These are phyloP conservation scores for Hemicordylus capensis DNA, from an alignment of 2,113 vertebrate species.

Conservation along the genomic window DNA sequence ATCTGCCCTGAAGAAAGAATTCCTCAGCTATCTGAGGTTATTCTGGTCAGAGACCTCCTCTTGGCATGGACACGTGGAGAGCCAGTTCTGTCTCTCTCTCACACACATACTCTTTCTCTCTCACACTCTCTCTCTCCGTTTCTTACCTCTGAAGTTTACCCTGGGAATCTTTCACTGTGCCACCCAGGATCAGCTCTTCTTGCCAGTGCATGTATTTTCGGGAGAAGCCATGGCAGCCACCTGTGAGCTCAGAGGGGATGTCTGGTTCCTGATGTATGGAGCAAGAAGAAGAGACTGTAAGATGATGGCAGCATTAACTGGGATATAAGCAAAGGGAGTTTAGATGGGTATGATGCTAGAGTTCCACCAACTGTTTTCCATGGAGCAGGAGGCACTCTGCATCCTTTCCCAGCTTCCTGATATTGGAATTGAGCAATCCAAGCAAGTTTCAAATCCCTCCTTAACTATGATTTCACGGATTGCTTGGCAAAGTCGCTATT, in stretches of 20 bases:
- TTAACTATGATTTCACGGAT: neutral
- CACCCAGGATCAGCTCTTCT: constrained; percentile 94
- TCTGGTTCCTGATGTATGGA: constrained; percentile 79
- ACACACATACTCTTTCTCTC: constrained; percentile 13
- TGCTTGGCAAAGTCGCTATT: neutral
- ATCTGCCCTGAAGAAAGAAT: constrained; percentile 36
- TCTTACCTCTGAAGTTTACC: constrained; percentile 89
- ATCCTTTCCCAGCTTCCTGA: neutral
- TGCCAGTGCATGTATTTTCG: constrained; percentile 99
- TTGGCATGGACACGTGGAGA: rapidly evolving
- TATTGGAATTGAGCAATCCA: neutral
- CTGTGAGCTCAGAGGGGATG: constrained; percentile 84
- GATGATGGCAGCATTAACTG: neutral
- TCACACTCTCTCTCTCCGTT: constrained; percentile 1
- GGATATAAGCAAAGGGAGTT: neutral
- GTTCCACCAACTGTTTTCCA: neutral
- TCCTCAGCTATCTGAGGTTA: constrained; percentile 60
- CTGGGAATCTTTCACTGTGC: constrained; percentile 84
- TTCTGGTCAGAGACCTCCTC: neutral
- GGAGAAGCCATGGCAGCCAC: constrained; percentile 96
- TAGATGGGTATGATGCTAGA: neutral
- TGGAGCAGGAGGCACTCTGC: neutral
- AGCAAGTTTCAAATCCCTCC: neutral
- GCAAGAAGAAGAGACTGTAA: neutral
- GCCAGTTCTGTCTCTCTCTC: too few species aligned